Evolutionary conservation across 2,113 vertebrate genomes (phyloP).

Genomic region (Oryzias curvinotus): DNA sequence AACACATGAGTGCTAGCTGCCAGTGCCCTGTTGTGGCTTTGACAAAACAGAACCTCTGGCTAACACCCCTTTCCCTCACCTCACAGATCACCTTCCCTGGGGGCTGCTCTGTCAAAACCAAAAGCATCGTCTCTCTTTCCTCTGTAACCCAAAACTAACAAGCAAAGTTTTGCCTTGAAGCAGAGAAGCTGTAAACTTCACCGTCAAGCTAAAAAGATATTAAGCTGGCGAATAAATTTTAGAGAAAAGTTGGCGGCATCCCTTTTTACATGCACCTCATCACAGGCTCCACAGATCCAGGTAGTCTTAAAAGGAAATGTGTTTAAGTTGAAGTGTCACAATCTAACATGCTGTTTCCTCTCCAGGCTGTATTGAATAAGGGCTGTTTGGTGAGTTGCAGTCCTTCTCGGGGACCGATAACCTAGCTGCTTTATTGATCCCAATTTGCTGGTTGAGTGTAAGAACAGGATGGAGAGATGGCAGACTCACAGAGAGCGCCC

Average conservation of each 20-base stretch:
- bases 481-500: constrained; percentile 16
- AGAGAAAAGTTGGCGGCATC: constrained; percentile 31
- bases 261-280: constrained; percentile 37
- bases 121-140: constrained; percentile 57
- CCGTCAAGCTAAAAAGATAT: constrained; percentile 62
- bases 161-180: constrained; percentile 63
- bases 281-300: constrained; percentile 41
- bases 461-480: constrained; percentile 21
- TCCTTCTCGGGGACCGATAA: constrained; percentile 46
- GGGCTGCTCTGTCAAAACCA: constrained; percentile 67
- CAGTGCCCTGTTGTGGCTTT: constrained; percentile 14
- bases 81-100: constrained; percentile 46
- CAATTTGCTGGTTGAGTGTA: constrained; percentile 46
- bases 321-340: constrained; percentile 40
- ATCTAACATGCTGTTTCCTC: constrained; percentile 43
- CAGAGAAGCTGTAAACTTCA: constrained; percentile 39
- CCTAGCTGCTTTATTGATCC: constrained; percentile 52
- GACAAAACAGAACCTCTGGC: constrained; percentile 47
- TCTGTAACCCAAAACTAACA: constrained; percentile 62
- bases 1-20: background rate
- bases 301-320: constrained; percentile 33
- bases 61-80: constrained; percentile 47
- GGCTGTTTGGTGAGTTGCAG: constrained; percentile 39
- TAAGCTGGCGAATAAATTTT: constrained; percentile 55
- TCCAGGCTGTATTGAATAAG: constrained; percentile 35